Percentiles rank a stretch among this genome's conserved stretches.
These are phyloP conservation scores for Eumacrocentrus americanus DNA, from an alignment of 2,888 invertebrate genomes.

Conservation along the genomic window DNA sequence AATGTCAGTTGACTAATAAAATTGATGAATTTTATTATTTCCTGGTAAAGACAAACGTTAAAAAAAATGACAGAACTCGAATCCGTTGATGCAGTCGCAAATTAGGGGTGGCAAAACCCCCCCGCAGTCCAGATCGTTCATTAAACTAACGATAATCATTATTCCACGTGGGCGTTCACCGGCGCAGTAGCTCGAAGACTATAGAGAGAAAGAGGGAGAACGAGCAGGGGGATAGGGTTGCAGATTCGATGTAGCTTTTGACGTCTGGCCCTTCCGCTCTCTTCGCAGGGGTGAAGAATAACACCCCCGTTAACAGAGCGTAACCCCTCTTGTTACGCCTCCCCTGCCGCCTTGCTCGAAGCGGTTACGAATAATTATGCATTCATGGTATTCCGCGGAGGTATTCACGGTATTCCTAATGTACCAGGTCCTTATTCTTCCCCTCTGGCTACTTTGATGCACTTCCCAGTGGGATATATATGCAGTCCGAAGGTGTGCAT, in stretches of 20 bases:
- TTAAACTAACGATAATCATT: constrained; percentile 30
- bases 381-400: constrained; percentile 47
- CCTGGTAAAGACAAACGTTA: too few species aligned
- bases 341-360: too few species aligned
- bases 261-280: constrained; percentile 19
- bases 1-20: too few species aligned
- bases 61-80: too few species aligned
- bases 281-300: constrained; percentile 39
- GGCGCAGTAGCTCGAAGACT: constrained; percentile 2
- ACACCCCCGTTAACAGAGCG: constrained; percentile 51
- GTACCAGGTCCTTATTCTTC: constrained; percentile 1
- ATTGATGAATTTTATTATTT: too few species aligned
- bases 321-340: too few species aligned
- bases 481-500: constrained; percentile 12
- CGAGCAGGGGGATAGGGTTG: background rate
- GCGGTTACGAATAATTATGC: constrained; percentile 54
- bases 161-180: constrained; percentile 26
- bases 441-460: background rate
- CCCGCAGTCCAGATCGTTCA: constrained; percentile 28
- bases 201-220: background rate
- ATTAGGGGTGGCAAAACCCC: constrained; percentile 24
- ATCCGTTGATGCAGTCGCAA: too few species aligned
- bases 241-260: constrained; percentile 12
- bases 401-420: background rate
- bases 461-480: background rate